Evolutionary conservation across 2,888 invertebrate genomes (phyloP), one percentile per base, ranked within the genome.

Genomic region (Atrina japonica): DNA sequence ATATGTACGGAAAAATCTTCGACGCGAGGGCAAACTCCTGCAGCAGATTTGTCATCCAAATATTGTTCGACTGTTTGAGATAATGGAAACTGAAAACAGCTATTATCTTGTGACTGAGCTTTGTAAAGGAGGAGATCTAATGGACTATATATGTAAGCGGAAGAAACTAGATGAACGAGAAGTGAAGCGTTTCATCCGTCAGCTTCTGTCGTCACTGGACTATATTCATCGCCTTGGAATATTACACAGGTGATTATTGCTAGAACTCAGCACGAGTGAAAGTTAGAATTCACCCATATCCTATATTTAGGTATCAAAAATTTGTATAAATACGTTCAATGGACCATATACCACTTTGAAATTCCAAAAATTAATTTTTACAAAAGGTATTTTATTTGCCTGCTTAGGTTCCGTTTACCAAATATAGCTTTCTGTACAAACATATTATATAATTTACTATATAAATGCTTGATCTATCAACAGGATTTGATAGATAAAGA

Each of bases 81-180:
- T 89, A 7, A 87, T 90, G 88, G 90, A 90, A 72, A 90, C 90
- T 5, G 89, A 89, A 76, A 88, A 89, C 74, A 85, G 86, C 61
- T 90, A 90, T 76, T 90, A 90, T 75, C 83, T 90, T 43, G 90
- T 89, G 21, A 88, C 86, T 2, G 90, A 90, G 73, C 76, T 89
- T 40, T 90, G 89, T 76, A 73, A 78, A 23, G 89, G 89, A 2
- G 89, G 90, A 0, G 89, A 89, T 76, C 79, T 90, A 25, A 89
- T 90, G 88, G 88, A 88, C 70, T 85, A 87, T 73, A 89, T 89
- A 67, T 88, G 86, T 58, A 81, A 78, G 68, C 82, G 81, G 66
- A 83, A 85, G 73, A 76, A 80, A 56, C 77, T 90, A 47, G 82
- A 85, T 16, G 90, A 90, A 74, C 73, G 69, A 41, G 88, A 88